Evolutionary conservation across 2,888 invertebrate genomes (phyloP).

Genomic region (Eurytoma californica): DNA sequence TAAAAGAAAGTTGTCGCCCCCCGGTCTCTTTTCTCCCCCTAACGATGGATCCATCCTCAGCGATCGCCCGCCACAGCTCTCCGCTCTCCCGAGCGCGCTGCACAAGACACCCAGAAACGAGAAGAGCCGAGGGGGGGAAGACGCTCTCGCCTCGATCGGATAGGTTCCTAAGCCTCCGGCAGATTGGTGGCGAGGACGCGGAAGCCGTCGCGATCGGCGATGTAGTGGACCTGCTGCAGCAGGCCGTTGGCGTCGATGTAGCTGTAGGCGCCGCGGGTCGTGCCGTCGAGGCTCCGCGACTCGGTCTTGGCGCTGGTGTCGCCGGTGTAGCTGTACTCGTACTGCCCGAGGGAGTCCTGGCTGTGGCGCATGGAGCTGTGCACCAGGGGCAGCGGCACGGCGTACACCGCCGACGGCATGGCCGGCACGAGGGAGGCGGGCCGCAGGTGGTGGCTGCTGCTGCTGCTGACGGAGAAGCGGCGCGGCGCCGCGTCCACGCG

Average conservation of each 20-base stretch:
- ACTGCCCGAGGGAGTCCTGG: slow-evolving; percentile 78
- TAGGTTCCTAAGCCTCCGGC: slow-evolving; percentile 74
- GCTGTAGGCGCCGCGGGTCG: slow-evolving; percentile 81
- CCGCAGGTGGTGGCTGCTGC: slow-evolving; percentile 23
- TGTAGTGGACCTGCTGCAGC: slow-evolving; percentile 81
- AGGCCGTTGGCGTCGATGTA: slow-evolving; percentile 83
- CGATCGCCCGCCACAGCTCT: no score
- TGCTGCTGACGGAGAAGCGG: slow-evolving; percentile 1
- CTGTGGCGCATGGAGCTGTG: slow-evolving; percentile 75
- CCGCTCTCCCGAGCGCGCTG: no score
- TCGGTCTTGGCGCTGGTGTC: slow-evolving; percentile 82
- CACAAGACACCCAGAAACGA: no score
- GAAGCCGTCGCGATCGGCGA: slow-evolving; percentile 81
- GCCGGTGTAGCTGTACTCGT: slow-evolving; percentile 80
- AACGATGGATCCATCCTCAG: no score
- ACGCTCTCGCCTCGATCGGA: not conserved
- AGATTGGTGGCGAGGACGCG: slow-evolving; percentile 81
- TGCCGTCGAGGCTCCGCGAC: slow-evolving; percentile 79
- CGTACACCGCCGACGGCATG: slow-evolving; percentile 59
- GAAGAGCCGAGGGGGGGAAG: not conserved
- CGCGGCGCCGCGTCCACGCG: not conserved
- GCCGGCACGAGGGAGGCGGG: slow-evolving; percentile 29
- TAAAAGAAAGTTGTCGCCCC: no score
- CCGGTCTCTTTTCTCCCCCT: no score
- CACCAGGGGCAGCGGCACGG: slow-evolving; percentile 60